phyloP scores from a whole-genome alignment of 2,113 vertebrate species.

The Colistium nudipinnis region DNA sequence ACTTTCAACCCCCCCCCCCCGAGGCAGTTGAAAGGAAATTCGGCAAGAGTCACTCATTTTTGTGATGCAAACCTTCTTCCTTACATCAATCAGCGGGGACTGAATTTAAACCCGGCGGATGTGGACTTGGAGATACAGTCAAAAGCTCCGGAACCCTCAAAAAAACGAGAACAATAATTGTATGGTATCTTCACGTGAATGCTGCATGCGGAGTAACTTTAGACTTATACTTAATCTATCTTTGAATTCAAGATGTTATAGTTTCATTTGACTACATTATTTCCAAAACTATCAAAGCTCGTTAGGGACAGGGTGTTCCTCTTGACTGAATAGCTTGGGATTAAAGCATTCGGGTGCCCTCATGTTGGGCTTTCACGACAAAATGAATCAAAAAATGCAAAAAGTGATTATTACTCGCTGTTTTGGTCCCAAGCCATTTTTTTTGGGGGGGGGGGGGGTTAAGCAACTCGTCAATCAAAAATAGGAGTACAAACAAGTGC shows the following conservation, averaged over 20 bases:
- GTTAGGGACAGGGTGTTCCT: too few species aligned
- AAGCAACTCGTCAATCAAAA: background rate
- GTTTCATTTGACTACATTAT: background rate
- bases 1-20: background rate
- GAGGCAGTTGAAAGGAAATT: background rate
- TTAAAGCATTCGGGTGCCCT: background rate
- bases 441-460: too few species aligned
- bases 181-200: too few species aligned
- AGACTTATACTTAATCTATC: too few species aligned
- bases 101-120: background rate
- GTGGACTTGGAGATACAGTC: background rate
- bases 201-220: too few species aligned
- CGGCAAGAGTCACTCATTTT: background rate
- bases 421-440: too few species aligned
- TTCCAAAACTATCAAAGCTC: background rate
- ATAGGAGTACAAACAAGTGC: background rate
- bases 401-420: too few species aligned
- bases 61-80: background rate
- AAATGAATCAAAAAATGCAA: too few species aligned
- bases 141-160: constrained; percentile 1
- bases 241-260: too few species aligned
- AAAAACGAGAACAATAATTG: background rate
- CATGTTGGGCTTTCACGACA: background rate
- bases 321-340: too few species aligned
- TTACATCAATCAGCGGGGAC: background rate